A percentile compares a stretch with the other conserved stretches of the same genome.
Conservation (phyloP, 2,113 vertebrate genomes). For the Thamnaconus septentrionalis region DNA sequence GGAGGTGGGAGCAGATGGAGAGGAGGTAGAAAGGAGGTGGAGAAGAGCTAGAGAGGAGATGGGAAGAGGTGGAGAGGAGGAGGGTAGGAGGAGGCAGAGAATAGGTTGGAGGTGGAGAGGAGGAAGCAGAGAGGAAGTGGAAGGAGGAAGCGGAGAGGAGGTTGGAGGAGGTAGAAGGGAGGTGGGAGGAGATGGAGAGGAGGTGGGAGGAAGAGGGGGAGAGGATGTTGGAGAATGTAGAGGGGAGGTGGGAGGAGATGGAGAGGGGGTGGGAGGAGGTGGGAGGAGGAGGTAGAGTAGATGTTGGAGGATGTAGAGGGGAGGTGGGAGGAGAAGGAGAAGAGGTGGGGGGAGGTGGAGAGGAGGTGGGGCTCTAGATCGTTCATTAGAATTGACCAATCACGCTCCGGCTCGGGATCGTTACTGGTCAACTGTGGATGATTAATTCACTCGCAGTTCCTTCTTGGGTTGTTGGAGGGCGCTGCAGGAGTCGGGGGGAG, state of each 20-base stretch:
- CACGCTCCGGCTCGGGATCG: slow-evolving; percentile 73
- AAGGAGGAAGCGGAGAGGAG: too few relatives aligned
- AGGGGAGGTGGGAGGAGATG: slow-evolving; percentile 49
- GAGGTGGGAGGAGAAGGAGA: too few relatives aligned
- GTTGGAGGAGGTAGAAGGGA: too few relatives aligned
- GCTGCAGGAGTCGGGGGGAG: too few relatives aligned
- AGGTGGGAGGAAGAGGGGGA: too few relatives aligned
- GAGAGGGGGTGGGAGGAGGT: too few relatives aligned
- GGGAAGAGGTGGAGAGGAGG: slow-evolving; percentile 75
- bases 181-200: too few relatives aligned
- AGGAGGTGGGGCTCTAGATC: slow-evolving; percentile 77
- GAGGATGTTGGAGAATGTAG: slow-evolving; percentile 49
- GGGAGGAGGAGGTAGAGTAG: too few relatives aligned
- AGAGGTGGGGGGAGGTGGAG: slow-evolving; percentile 69
- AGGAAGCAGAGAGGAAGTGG: too few relatives aligned
- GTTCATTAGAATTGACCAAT: slow-evolving; percentile 87
- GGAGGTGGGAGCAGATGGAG: slow-evolving; percentile 75
- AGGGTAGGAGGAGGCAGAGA: background rate
- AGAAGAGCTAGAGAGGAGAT: slow-evolving; percentile 11
- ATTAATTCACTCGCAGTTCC: slow-evolving; percentile 65
- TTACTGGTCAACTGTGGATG: slow-evolving; percentile 75
- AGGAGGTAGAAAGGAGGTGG: slow-evolving; percentile 30
- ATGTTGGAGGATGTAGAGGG: too few relatives aligned
- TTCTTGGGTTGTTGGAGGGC: too few relatives aligned
- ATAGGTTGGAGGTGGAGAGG: too few relatives aligned